Percentiles rank a stretch among this genome's conserved stretches.
phyloP scores from a whole-genome alignment of 2,113 vertebrate species.

The Nycticebus coucang region DNA sequence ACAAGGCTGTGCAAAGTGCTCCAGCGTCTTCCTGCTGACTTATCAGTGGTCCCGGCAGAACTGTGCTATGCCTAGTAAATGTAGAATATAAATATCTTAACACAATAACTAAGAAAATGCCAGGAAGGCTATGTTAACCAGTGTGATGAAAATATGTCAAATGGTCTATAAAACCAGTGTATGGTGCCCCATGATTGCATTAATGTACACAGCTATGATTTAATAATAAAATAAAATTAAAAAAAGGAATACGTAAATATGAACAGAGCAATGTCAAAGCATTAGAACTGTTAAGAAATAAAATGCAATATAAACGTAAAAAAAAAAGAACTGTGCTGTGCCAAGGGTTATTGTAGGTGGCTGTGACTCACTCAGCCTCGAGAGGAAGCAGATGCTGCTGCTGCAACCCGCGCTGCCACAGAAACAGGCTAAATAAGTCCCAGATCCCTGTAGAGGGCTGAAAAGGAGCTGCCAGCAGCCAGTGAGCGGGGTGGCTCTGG shows the following conservation, averaged over 20 bases:
- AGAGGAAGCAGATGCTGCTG: constrained; percentile 68
- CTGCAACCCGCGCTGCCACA: constrained; percentile 57
- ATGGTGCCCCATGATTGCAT: no score
- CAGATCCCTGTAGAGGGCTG: constrained; percentile 39
- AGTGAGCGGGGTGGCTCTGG: background rate
- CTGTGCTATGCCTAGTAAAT: background rate
- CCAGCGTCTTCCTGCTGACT: background rate
- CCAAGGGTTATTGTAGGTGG: constrained; percentile 63
- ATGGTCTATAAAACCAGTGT: no score
- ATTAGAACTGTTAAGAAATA: no score
- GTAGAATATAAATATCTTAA: no score
- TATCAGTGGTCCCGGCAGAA: background rate
- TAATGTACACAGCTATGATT: no score
- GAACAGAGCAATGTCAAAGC: no score
- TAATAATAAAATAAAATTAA: no score
- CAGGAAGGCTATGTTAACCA: no score
- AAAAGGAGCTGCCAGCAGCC: constrained; percentile 34
- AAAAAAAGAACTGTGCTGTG: background rate
- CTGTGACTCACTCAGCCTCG: constrained; percentile 68
- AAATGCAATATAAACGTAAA: no score
- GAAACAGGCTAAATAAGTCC: constrained; percentile 71
- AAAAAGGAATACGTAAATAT: no score
- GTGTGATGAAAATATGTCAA: no score
- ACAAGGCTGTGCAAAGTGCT: background rate
- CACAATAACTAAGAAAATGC: no score